phyloP scores from a whole-genome alignment of 1,140 invertebrate species.

The Caerostris darwini region DNA sequence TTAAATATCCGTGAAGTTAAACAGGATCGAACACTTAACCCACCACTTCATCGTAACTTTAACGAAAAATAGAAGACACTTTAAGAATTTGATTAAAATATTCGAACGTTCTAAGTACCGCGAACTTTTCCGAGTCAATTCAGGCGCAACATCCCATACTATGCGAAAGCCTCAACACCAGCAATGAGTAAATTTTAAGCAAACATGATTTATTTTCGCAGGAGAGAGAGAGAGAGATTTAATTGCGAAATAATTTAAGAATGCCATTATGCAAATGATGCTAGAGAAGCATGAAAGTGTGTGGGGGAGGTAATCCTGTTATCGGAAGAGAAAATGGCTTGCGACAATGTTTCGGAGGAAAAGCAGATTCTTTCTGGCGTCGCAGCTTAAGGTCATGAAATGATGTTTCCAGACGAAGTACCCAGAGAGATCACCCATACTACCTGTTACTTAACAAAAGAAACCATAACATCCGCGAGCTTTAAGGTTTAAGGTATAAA shows the following conservation, averaged over 20 bases:
- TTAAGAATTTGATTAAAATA: too few relatives aligned
- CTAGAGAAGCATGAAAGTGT: not conserved
- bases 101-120: too few relatives aligned
- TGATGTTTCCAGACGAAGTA: too few relatives aligned
- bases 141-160: not conserved
- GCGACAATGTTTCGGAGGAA: not conserved
- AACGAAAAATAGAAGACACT: too few relatives aligned
- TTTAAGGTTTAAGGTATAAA: too few relatives aligned
- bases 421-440: too few relatives aligned
- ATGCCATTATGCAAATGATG: constrained; percentile 23
- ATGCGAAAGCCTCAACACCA: not conserved
- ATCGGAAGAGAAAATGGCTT: not conserved
- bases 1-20: too few relatives aligned
- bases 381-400: too few relatives aligned
- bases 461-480: too few relatives aligned
- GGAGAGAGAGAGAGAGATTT: not conserved
- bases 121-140: not conserved
- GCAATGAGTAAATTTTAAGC: not conserved
- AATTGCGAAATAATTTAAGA: constrained; percentile 1
- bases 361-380: not conserved
- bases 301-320: not conserved
- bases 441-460: too few relatives aligned
- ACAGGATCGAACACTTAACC: too few relatives aligned
- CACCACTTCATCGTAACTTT: too few relatives aligned
- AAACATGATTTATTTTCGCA: constrained; percentile 5